Evolutionary conservation across 2,113 vertebrate species (phyloP).

Genomic region (Eurystomus gularis): DNA sequence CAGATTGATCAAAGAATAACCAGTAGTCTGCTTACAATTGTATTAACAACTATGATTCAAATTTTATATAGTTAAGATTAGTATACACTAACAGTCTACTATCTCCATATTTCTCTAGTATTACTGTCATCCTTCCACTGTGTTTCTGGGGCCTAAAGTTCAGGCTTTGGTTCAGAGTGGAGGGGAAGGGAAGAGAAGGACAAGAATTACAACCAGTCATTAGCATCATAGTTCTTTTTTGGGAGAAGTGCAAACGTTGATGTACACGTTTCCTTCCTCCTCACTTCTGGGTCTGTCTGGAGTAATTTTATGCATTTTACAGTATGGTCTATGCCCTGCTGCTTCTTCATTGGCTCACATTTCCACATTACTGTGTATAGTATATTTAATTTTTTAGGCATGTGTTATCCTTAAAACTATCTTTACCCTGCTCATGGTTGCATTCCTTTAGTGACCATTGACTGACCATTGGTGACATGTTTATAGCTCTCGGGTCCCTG

Average conservation of each 20-base stretch:
- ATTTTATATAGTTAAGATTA: neutral
- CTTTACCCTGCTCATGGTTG: neutral
- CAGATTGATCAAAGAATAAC: neutral
- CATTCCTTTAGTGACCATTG: neutral
- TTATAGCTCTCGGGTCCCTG: neutral
- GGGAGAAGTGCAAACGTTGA: rapidly evolving
- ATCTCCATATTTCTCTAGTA: neutral
- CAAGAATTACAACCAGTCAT: neutral
- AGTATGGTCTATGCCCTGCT: neutral
- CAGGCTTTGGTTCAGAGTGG: neutral
- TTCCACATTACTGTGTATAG: neutral
- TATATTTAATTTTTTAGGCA: neutral
- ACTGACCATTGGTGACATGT: neutral
- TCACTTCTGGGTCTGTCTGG: neutral
- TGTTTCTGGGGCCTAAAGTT: neutral
- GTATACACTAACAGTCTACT: rapidly evolving
- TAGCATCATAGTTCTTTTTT: neutral
- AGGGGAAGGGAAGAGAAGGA: too few relatives aligned
- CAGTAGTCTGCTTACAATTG: neutral
- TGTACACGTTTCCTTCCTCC: neutral
- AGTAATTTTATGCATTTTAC: neutral
- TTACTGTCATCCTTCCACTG: neutral
- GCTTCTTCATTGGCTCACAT: neutral
- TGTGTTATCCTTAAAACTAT: neutral
- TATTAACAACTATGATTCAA: neutral